A percentile compares a stretch with the other conserved stretches of the same genome.
These are phyloP conservation scores for Mastacembelus armatus DNA, from an alignment of 2,797 vertebrate genomes.

Conservation along the genomic window DNA sequence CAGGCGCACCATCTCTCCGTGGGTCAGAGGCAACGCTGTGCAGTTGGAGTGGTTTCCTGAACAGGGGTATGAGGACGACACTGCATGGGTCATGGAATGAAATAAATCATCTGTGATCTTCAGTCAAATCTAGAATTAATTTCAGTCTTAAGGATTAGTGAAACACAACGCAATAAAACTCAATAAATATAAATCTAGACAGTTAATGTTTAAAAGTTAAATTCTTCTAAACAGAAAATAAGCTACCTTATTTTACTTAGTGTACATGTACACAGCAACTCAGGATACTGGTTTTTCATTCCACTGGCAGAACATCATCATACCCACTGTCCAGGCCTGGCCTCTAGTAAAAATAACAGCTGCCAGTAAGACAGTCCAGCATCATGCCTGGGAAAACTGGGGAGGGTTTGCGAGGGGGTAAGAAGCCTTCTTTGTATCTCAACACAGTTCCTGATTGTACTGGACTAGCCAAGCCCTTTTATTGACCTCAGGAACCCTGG, in stretches of 20 bases:
- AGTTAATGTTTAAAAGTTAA: not conserved
- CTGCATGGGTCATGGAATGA: slow-evolving; percentile 44
- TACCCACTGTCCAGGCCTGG: slow-evolving; percentile 17
- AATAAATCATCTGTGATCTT: slow-evolving; percentile 33
- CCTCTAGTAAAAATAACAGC: slow-evolving; percentile 61
- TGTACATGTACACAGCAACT: not conserved
- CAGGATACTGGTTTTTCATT: slow-evolving; percentile 3
- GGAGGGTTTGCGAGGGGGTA: slow-evolving; percentile 32
- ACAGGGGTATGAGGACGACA: slow-evolving; percentile 52
- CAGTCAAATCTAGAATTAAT: slow-evolving; percentile 16
- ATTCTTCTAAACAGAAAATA: not conserved
- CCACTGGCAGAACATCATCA: not conserved
- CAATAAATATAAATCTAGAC: not conserved
- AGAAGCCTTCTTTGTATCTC: slow-evolving; percentile 75
- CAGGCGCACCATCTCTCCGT: slow-evolving; percentile 96
- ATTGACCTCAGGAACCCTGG: slow-evolving; percentile 58
- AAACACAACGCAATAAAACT: not conserved
- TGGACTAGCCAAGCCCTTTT: slow-evolving; percentile 44
- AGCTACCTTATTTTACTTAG: not conserved
- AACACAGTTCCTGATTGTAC: slow-evolving; percentile 70
- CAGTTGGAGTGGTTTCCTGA: slow-evolving; percentile 89
- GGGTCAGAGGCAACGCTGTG: slow-evolving; percentile 92
- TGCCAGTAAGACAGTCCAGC: slow-evolving; percentile 24
- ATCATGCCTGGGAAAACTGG: slow-evolving; percentile 40
- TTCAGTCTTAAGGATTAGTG: slow-evolving; percentile 4